Base-by-base conservation (phyloP, 2,888 invertebrate genomes). In the Agriopis marginaria region DNA sequence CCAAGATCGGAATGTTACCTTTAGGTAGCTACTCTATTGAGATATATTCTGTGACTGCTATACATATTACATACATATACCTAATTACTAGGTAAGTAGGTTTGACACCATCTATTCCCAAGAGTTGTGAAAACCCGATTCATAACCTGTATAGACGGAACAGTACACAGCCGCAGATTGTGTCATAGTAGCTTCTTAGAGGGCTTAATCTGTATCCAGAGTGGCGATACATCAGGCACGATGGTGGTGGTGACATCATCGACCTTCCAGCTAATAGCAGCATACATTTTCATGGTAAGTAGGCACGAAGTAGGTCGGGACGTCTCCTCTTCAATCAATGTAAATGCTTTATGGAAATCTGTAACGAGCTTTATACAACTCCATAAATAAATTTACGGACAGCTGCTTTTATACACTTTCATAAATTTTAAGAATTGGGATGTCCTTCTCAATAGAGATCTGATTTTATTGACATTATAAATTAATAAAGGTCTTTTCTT, bases 231-330 rank as follows among this genome's bases (percentile, higher is more conserved):
- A 91, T 91, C 88, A 88, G 86, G 79, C 76, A 6, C 81, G 79
- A 82, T 84, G 84, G 82, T 84, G 87, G 88, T 84, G 89, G 89
- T 93, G 92, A 93, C 91, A 92, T 92, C 92, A 92, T 79, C 88
- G 91, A 86, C 90, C 91, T 91, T 91, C 89, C 82, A 82, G 79
- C 84, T 90, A 90, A 91, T 90, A 83, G 88, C 85, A 84, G 82
- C 85, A 85, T 87, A 85, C 86, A 83, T 87, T 86, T 86, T 85
- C 86, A 88, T 86, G 82, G 84, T 82, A 86, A 84, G 78, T 78
- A 81, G 80, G 75, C 80, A 77, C 81, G 66, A 82, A 82, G 79
- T 87, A 82, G 83, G 84, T 83, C 88, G 84, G 82, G 82, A 79
- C 83, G 83, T 83, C 84, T 85, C 81, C 85, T 82, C 83, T 82